phyloP scores from a whole-genome alignment of 2,113 vertebrate genomes.

The Grammomys surdaster region DNA sequence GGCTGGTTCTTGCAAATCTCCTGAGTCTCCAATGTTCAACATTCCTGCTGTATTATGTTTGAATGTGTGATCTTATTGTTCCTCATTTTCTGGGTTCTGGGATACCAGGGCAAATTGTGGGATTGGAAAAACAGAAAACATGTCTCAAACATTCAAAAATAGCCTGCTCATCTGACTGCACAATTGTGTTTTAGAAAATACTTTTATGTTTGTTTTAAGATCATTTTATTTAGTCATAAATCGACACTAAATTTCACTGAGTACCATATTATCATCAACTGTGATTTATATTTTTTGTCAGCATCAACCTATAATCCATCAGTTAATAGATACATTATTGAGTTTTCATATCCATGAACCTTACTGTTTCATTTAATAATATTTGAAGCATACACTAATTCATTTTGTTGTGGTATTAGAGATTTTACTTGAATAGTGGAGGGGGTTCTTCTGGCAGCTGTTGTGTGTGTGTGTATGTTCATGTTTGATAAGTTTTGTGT shows the following conservation, averaged over 20 bases:
- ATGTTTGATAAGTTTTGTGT: not conserved
- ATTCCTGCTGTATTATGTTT: too few relatives aligned
- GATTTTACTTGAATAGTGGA: not conserved
- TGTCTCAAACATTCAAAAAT: not conserved
- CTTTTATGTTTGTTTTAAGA: not conserved
- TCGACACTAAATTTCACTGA: not conserved
- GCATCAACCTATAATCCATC: not conserved
- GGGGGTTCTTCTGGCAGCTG: too few relatives aligned
- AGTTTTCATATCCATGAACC: not conserved
- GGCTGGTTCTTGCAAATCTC: not conserved
- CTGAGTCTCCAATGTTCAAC: not conserved
- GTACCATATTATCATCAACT: not conserved
- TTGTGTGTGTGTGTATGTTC: not conserved
- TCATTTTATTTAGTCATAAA: not conserved
- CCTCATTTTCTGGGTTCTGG: too few relatives aligned
- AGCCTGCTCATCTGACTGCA: rapidly evolving
- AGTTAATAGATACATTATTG: not conserved
- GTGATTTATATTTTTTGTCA: not conserved
- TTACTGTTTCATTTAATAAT: not conserved
- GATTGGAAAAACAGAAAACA: rapidly evolving
- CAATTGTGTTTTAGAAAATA: not conserved
- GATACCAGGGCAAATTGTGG: too few relatives aligned
- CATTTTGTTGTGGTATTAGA: not conserved
- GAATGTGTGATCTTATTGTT: rapidly evolving
- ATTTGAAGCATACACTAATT: not conserved